Evolutionary conservation across 2,113 vertebrate genomes (phyloP), one percentile per base, ranked within the genome.

Genomic region (Crocuta crocuta): DNA sequence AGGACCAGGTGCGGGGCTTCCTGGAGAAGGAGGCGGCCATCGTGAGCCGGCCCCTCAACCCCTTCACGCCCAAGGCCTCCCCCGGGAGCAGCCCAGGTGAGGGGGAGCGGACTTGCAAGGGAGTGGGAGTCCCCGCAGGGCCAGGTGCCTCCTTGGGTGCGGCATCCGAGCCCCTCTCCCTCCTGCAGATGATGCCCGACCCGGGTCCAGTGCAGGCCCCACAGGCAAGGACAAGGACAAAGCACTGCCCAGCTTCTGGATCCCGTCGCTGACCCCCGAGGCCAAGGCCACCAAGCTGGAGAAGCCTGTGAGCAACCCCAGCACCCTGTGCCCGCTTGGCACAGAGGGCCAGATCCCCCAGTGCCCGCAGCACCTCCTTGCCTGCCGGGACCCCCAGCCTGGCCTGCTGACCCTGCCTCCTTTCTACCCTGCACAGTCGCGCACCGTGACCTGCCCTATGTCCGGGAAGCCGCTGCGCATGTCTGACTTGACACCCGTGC

Each of bases 1-100:
- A 99, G 68, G 99, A 99, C 98, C 98, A 98, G 53, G 99, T 99
- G 35, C 99, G 99, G 94, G 99, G 98, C 94, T 99, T 99, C 91
- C 99, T 99, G 91, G 99, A 99, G 96, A 99, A 99, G 74, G 99
- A 99, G 98, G 98, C 98, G 90, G 99, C 99, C 98, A 99, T 99
- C 0, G 99, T 99, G 55, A 99, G 99, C 98, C 99, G 99, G 96
- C 99, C 99, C 45, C 99, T 99, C 95, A 99, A 99, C 98, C 99
- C 99, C 2, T 99, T 99, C 98, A 97, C 92, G 0, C 87, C 97
- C 88, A 98, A 97, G 78, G 65, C 50, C 0, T 1, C 84, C 19
- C 3, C 45, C 0, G 81, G 48, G 9, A 26, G 9, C 0, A 21
- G 45, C 76, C 15, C 94, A 95, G 98, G 96, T 98, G 89, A 93